These are phyloP conservation scores for Irena cyanogastra DNA, from an alignment of 2,113 vertebrate species.

Conservation along the genomic window DNA sequence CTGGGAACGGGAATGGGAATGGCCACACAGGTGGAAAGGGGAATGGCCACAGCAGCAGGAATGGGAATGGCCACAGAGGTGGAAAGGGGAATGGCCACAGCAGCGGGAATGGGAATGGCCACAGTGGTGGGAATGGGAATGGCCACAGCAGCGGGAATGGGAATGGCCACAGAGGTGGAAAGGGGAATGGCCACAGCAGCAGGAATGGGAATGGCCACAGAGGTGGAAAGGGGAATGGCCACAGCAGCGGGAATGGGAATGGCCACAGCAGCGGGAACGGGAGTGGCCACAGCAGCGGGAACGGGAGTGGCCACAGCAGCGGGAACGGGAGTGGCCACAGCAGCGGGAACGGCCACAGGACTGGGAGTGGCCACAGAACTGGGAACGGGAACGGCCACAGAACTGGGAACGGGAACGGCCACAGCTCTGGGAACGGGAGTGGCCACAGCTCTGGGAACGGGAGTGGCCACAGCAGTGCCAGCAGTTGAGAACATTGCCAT, in stretches of 20 bases:
- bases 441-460: neutral
- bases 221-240: neutral
- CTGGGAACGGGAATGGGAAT: too few species aligned
- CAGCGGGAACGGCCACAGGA: too few species aligned
- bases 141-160: neutral
- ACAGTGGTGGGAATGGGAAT: neutral
- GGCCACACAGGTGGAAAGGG: too few species aligned
- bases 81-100: too few species aligned
- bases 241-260: neutral
- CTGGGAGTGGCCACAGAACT: neutral
- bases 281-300: too few species aligned
- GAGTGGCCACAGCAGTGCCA: neutral
- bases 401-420: too few species aligned
- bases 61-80: too few species aligned
- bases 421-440: neutral
- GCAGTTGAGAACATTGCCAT: accelerated
- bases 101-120: neutral
- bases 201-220: neutral
- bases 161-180: neutral
- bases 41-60: too few species aligned
- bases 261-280: too few species aligned
- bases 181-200: too few species aligned
- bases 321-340: too few species aligned
- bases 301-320: too few species aligned
- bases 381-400: neutral